Evolutionary conservation across 2,888 invertebrate genomes (phyloP).

Genomic region (Acronicta psi): DNA sequence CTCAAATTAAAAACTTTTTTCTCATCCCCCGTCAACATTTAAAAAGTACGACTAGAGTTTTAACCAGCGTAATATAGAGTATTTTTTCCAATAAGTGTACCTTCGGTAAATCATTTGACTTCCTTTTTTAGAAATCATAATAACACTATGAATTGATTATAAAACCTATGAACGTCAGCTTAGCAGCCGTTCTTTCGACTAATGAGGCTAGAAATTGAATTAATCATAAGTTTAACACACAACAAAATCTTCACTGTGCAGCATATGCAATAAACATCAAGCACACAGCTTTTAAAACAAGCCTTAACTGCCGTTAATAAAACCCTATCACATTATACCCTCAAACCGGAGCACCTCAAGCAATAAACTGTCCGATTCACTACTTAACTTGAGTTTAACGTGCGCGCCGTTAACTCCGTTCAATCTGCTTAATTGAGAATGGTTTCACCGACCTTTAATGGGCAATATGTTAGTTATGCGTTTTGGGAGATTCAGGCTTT

Average conservation of each 20-base stretch:
- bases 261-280: conserved; percentile 57
- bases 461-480: conserved; percentile 67
- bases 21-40: no score
- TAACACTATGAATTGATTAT: no score
- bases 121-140: no score
- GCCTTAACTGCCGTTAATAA: conserved; percentile 60
- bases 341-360: conserved; percentile 73
- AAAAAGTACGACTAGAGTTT: no score
- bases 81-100: no score
- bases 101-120: no score
- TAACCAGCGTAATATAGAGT: no score
- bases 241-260: conserved; percentile 24
- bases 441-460: conserved; percentile 77
- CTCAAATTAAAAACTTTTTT: no score
- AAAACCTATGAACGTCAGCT: no score
- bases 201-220: no score
- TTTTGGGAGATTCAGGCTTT: conserved; percentile 49
- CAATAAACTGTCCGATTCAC: conserved; percentile 84
- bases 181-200: no score
- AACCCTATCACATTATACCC: conserved; percentile 61
- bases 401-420: conserved; percentile 78
- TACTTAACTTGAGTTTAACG: conserved; percentile 83
- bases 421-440: conserved; percentile 87
- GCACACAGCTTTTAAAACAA: conserved; percentile 56
- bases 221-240: conserved; percentile 20